Conservation (phyloP, 2,888 invertebrate species). For the Monoplex corrugatus region DNA sequence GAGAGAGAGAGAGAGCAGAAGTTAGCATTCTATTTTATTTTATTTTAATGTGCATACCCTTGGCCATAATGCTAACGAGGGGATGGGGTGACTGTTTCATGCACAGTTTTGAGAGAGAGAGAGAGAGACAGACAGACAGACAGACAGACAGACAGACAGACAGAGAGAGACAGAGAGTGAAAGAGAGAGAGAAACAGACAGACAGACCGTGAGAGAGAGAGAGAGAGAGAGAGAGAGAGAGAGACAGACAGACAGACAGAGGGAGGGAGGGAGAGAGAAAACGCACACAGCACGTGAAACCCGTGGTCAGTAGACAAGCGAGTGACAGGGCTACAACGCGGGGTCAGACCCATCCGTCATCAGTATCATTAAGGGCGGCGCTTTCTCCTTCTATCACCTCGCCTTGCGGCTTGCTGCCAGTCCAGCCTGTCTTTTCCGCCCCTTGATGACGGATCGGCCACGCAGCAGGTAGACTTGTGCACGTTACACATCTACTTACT, state of each 20-base stretch:
- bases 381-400: neutral
- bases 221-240: no score
- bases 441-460: neutral
- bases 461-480: no score
- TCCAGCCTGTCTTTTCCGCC: constrained; percentile 11
- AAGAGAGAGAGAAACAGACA: no score
- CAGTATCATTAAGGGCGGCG: neutral
- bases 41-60: no score
- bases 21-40: no score
- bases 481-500: no score
- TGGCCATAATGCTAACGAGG: neutral
- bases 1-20: neutral
- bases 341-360: neutral
- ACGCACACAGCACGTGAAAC: neutral
- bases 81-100: neutral
- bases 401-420: no score
- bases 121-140: no score
- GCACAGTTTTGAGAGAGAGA: neutral
- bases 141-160: no score
- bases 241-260: no score
- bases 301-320: neutral
- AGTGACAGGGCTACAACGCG: neutral
- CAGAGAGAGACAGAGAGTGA: no score
- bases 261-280: neutral
- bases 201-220: no score